A percentile compares a stretch with the other conserved stretches of the same genome.
These are phyloP conservation scores for Anguilla megastoma DNA, from an alignment of 2,797 vertebrate genomes.

Conservation along the genomic window DNA sequence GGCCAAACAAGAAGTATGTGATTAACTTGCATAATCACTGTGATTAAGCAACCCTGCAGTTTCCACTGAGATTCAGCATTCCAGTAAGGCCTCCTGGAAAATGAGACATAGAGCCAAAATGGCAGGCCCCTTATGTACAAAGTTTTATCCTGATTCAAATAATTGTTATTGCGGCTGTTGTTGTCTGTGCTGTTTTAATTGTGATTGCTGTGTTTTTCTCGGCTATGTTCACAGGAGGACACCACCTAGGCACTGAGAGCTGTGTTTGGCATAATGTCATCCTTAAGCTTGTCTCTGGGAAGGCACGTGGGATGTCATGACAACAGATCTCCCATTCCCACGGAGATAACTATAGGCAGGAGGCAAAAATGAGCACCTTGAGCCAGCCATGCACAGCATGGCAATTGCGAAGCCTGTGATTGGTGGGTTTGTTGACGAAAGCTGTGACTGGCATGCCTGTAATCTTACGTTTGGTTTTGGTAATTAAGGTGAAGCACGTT, in stretches of 20 bases:
- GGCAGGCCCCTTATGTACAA: neutral
- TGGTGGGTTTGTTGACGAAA: neutral
- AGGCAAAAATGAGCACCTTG: conserved; percentile 3
- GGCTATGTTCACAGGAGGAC: neutral
- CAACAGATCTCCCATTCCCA: conserved; percentile 3
- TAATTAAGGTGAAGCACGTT: neutral
- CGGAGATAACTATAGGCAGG: conserved; percentile 13
- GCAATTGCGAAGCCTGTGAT: neutral
- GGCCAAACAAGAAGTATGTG: neutral
- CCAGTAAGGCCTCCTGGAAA: conserved; percentile 1
- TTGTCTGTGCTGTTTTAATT: neutral
- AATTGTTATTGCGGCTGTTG: neutral
- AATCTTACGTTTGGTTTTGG: neutral
- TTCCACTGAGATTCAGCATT: conserved; percentile 11
- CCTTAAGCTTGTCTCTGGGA: neutral
- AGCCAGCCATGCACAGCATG: neutral
- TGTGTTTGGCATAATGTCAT: neutral
- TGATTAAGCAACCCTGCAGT: neutral
- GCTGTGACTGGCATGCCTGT: neutral
- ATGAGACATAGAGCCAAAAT: neutral
- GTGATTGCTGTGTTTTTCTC: neutral
- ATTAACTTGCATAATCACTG: conserved; percentile 13
- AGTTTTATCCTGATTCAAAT: neutral
- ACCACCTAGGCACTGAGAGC: neutral
- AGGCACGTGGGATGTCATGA: neutral